Base-by-base conservation (phyloP, 2,888 invertebrate species). In the Cryptocheilus praepositus region DNA sequence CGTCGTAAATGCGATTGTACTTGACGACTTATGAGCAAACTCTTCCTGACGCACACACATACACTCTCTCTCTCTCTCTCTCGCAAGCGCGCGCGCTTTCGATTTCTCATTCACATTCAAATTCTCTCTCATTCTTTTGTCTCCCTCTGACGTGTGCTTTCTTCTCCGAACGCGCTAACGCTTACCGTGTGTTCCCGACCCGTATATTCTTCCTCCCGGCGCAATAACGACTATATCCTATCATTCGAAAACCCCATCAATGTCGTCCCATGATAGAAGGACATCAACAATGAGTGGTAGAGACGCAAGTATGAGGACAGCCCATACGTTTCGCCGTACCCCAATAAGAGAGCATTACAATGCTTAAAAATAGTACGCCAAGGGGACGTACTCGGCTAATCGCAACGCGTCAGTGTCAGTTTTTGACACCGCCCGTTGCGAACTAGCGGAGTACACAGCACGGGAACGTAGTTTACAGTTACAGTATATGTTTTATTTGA, bases 1-100 rank as follows among this genome's bases (percentile, higher is more conserved):
- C 55, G 71, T 64, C 67, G 59, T 79, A 79, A 79, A 79, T 79
- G 79, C 77, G 71, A 73, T 77, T 79, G 71, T 77, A 77, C 64
- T 71, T 70, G 73, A 79, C 66, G 66, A 75, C 74, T 75, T 56
- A 75, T 75, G 79, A 79, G 75, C 77, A 79, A 79, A 71, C 70
- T 64, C 55, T 61, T 62, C 65, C 69, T 64, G 46, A 76, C 56
- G 64, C 36, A 36, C 36, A 11, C 36, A 11, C 13, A 36, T 11
- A 36, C 36, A 36, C 77, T 22, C 54, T 1, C 13, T 7, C 36
- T 36, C 36, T 36, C 11, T 36, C 11, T 36, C 36, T 36, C 36
- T 36, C 36, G 25, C 5, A 25, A 2, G 2, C 25, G 2, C 25
- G 5, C 5, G 3, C 5, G 5, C 25, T 5, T 25, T 25, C 5